Conservation (phyloP, 2,113 vertebrate genomes). For the Triplophysa dalaica region DNA sequence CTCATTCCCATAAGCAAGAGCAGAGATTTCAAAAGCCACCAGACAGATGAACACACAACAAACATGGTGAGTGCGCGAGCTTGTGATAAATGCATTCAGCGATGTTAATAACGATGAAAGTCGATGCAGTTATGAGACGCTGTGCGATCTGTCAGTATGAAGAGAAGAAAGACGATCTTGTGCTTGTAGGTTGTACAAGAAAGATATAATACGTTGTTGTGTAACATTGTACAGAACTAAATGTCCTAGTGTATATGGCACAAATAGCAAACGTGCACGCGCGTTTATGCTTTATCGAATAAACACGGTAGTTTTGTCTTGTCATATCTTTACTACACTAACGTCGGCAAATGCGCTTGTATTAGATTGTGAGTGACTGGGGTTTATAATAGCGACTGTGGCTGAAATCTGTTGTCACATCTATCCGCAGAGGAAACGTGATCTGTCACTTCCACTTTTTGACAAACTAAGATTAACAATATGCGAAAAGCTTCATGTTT, state of each 20-base stretch:
- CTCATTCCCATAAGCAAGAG: not conserved
- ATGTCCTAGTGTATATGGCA: not conserved
- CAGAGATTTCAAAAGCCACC: not conserved
- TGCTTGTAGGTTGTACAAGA: not conserved
- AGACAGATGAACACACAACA: not conserved
- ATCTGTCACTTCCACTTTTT: constrained; percentile 16
- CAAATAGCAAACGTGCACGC: not conserved
- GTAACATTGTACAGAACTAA: not conserved
- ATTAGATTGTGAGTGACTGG: not conserved
- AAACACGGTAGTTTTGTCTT: not conserved
- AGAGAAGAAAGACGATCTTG: not conserved
- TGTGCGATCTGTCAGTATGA: not conserved
- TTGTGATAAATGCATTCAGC: not conserved
- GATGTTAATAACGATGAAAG: too few relatives aligned
- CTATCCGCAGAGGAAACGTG: not conserved
- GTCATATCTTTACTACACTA: not conserved
- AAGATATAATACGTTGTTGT: too few relatives aligned
- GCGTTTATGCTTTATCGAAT: not conserved
- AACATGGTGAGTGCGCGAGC: constrained; percentile 19
- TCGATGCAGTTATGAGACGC: not conserved
- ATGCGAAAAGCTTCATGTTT: not conserved
- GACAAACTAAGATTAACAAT: not conserved
- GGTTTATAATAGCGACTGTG: not conserved
- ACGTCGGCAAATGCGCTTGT: too few relatives aligned
- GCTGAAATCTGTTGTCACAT: not conserved